These are phyloP conservation scores for Anarrhichthys ocellatus DNA, from an alignment of 2,113 vertebrate species.

Conservation along the genomic window DNA sequence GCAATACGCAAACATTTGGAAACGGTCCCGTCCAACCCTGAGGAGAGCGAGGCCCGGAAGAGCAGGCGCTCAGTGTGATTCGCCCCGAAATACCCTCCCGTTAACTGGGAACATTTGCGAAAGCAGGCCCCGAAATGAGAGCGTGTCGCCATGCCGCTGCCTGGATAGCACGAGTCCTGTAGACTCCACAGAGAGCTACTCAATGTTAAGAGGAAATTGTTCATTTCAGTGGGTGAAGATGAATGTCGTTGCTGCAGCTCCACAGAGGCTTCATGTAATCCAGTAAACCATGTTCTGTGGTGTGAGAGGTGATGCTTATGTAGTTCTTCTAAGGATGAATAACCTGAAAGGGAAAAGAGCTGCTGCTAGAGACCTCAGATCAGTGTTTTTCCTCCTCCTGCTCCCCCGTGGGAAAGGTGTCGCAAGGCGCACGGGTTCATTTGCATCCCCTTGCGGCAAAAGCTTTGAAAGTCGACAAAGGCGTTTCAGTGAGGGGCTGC, in stretches of 20 bases:
- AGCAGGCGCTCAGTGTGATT: conserved; percentile 2
- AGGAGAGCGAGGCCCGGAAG: conserved; percentile 22
- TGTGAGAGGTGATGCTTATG: conserved; percentile 19
- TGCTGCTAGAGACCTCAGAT: conserved; percentile 33
- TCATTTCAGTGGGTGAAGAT: conserved; percentile 29
- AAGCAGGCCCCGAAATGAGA: background rate
- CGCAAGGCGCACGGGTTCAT: conserved; percentile 28
- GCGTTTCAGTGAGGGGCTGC: conserved; percentile 25
- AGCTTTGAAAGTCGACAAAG: conserved; percentile 42
- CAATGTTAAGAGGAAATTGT: conserved; percentile 14
- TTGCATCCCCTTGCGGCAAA: conserved; percentile 39
- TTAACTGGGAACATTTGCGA: conserved; percentile 6
- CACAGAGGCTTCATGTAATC: conserved; percentile 19
- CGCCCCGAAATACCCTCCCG: conserved; percentile 41
- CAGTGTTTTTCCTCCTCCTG: conserved; percentile 29
- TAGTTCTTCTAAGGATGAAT: conserved; percentile 27
- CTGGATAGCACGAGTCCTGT: background rate
- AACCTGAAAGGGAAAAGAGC: conserved; percentile 12
- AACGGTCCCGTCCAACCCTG: conserved; percentile 27
- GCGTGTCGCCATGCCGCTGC: background rate
- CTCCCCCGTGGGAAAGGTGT: conserved; percentile 30
- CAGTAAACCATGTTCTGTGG: background rate
- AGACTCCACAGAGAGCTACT: background rate
- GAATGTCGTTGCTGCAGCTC: conserved; percentile 22
- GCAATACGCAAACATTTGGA: conserved; percentile 47